A percentile compares a stretch with the other conserved stretches of the same genome.
Conservation (phyloP, 1,140 invertebrate genomes). For the Apis florea region DNA sequence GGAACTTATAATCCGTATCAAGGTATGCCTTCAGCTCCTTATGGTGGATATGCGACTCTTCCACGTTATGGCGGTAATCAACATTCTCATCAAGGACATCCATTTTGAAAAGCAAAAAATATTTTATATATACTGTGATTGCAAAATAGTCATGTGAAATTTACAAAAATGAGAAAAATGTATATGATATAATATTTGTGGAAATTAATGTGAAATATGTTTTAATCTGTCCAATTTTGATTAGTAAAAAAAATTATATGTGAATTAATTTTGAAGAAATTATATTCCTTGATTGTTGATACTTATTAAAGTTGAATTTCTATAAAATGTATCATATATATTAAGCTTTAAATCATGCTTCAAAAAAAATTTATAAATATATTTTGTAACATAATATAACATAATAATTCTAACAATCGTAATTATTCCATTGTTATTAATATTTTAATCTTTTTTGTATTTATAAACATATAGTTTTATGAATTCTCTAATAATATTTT, state of each 20-base stretch:
- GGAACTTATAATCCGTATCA: slow-evolving; percentile 76
- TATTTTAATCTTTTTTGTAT: slow-evolving; percentile 1
- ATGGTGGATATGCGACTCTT: slow-evolving; percentile 77
- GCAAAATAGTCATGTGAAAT: neutral
- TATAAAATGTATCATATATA: slow-evolving; percentile 38
- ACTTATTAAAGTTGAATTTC: slow-evolving; percentile 33
- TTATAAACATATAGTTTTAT: neutral
- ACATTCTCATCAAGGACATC: slow-evolving; percentile 75
- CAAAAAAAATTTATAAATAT: slow-evolving; percentile 56
- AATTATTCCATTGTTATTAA: neutral
- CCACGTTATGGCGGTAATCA: slow-evolving; percentile 77
- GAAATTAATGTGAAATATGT: slow-evolving; percentile 4
- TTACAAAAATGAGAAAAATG: slow-evolving; percentile 2
- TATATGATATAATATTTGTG: slow-evolving; percentile 21
- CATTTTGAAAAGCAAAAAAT: slow-evolving; percentile 59
- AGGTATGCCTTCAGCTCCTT: slow-evolving; percentile 61
- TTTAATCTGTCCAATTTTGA: slow-evolving; percentile 3
- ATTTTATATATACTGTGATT: slow-evolving; percentile 39
- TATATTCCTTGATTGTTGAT: slow-evolving; percentile 39
- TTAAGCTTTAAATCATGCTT: slow-evolving; percentile 53
- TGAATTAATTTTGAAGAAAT: slow-evolving; percentile 12
- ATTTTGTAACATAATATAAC: slow-evolving; percentile 57
- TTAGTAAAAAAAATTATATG: neutral
- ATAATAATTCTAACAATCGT: slow-evolving; percentile 5
- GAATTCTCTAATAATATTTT: neutral